A percentile compares a stretch with the other conserved stretches of the same genome.
Conservation (phyloP, 2,888 invertebrate genomes). For the Geophilus truncorum region DNA sequence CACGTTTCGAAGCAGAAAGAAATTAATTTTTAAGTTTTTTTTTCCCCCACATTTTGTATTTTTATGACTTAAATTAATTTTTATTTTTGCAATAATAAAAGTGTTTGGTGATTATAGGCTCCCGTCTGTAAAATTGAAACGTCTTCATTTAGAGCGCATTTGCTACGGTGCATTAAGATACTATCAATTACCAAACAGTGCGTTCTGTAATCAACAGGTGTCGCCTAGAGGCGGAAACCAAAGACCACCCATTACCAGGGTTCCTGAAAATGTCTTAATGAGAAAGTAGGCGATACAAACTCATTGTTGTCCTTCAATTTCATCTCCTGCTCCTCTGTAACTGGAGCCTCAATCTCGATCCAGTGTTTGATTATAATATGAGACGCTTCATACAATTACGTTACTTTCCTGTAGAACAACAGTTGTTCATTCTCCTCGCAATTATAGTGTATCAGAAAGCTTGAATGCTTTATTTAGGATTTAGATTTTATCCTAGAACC, state of each 20-base stretch:
- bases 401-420: no score
- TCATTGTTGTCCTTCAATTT: no score
- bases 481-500: no score
- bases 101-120: not conserved
- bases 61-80: no score
- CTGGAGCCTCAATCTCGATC: no score
- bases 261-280: not conserved
- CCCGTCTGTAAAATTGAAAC: not conserved
- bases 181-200: slow-evolving; percentile 12
- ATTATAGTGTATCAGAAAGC: no score
- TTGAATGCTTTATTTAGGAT: no score
- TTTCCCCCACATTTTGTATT: not conserved
- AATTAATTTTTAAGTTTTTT: not conserved
- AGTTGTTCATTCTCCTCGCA: no score
- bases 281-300: not conserved
- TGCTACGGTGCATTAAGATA: not conserved
- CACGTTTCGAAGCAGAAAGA: not conserved
- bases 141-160: not conserved
- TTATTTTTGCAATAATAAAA: not conserved
- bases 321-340: no score
- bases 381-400: no score
- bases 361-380: no score
- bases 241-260: not conserved
- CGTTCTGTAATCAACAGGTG: slow-evolving; percentile 12
- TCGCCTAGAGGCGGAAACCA: not conserved